These are phyloP conservation scores for Empis livida DNA, from an alignment of 2,888 invertebrate genomes.

Conservation along the genomic window DNA sequence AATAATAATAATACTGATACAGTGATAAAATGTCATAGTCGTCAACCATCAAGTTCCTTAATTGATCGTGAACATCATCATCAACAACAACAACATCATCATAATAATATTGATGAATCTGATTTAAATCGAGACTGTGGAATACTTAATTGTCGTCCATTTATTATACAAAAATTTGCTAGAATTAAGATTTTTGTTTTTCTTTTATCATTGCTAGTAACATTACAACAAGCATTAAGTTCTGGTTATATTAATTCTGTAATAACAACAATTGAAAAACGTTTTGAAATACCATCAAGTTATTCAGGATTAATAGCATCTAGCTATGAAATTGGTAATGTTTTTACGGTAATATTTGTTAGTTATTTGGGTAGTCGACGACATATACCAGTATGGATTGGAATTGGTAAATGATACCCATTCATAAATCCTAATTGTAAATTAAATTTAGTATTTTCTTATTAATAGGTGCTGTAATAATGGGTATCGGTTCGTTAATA, in stretches of 20 bases:
- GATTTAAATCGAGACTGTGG: constrained; percentile 72
- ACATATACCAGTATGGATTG: constrained; percentile 91
- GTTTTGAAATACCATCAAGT: constrained; percentile 87
- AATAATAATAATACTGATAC: constrained; percentile 20
- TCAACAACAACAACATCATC: constrained; percentile 40
- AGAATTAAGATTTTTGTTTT: constrained; percentile 87
- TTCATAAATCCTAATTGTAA: no score
- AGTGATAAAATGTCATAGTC: constrained; percentile 63
- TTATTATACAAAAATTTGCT: constrained; percentile 74
- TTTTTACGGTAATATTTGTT: constrained; percentile 90
- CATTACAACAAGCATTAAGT: constrained; percentile 79
- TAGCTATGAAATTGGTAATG: constrained; percentile 90
- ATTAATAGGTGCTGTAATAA: constrained; percentile 64
- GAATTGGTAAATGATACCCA: constrained; percentile 48
- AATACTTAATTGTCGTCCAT: constrained; percentile 72
- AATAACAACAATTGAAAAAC: constrained; percentile 92
- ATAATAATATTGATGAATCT: constrained; percentile 52
- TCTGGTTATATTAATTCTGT: constrained; percentile 90
- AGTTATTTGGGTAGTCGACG: constrained; percentile 86
- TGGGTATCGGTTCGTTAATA: constrained; percentile 85
- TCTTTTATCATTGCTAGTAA: constrained; percentile 77
- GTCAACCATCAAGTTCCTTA: constrained; percentile 63
- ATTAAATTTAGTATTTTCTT: neutral
- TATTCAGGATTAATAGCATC: constrained; percentile 87
- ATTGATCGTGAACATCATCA: constrained; percentile 59